Evolutionary conservation across 2,888 invertebrate genomes (phyloP).

Genomic region (Tetanocera ferruginea): DNA sequence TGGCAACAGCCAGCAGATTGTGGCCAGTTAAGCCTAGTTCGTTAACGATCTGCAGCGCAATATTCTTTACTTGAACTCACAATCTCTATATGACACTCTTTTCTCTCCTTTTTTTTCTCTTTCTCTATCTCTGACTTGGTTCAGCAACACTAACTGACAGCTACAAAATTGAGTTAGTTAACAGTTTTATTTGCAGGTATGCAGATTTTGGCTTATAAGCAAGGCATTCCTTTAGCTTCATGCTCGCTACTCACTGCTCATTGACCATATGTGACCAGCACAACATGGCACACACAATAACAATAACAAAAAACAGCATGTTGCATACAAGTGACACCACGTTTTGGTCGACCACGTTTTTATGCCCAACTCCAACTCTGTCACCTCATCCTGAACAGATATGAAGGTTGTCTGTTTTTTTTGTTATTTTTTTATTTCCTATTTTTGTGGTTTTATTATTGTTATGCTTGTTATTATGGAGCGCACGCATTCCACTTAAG

Average conservation of each 20-base stretch:
- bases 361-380: not conserved
- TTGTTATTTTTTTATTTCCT: too few species aligned
- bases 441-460: not conserved
- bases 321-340: slow-evolving; percentile 56
- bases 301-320: slow-evolving; percentile 25
- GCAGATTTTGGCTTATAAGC: slow-evolving; percentile 56
- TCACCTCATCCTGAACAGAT: not conserved
- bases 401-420: not conserved
- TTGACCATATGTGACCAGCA: not conserved
- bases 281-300: not conserved
- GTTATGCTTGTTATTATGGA: slow-evolving; percentile 43
- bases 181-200: slow-evolving; percentile 69
- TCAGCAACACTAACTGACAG: slow-evolving; percentile 59
- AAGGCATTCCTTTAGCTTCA: not conserved
- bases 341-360: slow-evolving; percentile 51
- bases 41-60: not conserved
- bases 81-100: not conserved
- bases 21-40: not conserved
- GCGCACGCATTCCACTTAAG: slow-evolving; percentile 52
- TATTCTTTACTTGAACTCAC: not conserved
- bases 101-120: not conserved
- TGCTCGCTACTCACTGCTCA: not conserved
- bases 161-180: slow-evolving; percentile 70
- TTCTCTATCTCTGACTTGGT: not conserved
- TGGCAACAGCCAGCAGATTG: not conserved